Base-by-base conservation (phyloP, 2,888 invertebrate genomes). In the Orchestes rusci region DNA sequence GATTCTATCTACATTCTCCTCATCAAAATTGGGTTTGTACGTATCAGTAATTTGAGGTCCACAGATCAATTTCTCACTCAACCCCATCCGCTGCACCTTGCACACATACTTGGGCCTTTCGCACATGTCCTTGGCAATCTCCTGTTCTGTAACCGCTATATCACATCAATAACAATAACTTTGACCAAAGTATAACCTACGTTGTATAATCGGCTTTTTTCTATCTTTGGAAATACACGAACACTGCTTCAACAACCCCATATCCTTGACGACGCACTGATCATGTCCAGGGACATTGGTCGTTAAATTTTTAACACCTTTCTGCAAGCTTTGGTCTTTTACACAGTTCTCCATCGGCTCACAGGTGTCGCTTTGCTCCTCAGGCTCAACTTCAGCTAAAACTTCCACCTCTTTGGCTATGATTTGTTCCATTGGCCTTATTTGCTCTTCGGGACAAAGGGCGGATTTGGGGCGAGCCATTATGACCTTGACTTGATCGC, bases 201-300 rank as follows among this genome's bases (percentile, higher is more conserved):
- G 38, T 39, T 34, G 37, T n/a, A 30, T 27, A 3, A 42, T n/a
- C 7, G 49, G 41, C 4, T 10, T 16, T 5, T 30, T 31, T 5
- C 18, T 29, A 4, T 34, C n/a, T 18, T 17, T 37, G 1, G 16
- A 15, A 19, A 35, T 33, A 13, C 23, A 16, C 27, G 23, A 16
- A n/a, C 45, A 49, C 16, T 49, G 42, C n/a, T 33, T 38, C 17
- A 49, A 15, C 12, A 49, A 10, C 3, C 49, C 45, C 45, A 42
- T 45, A 38, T 46, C 50, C 17, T 20, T 43, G 4, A 43, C 4
- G 1, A 17, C 23, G 16, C 4, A 31, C 18, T 32, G 19, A 2
- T 37, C 42, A 29, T 18, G 12, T 19, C n/a, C 39, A 17, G 43
- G 36, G 1, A 18, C 2, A n/a, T 32, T 3, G 2, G 7, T 12